phyloP scores from a whole-genome alignment of 1,140 invertebrate species.

The Drosophila nasuta region DNA sequence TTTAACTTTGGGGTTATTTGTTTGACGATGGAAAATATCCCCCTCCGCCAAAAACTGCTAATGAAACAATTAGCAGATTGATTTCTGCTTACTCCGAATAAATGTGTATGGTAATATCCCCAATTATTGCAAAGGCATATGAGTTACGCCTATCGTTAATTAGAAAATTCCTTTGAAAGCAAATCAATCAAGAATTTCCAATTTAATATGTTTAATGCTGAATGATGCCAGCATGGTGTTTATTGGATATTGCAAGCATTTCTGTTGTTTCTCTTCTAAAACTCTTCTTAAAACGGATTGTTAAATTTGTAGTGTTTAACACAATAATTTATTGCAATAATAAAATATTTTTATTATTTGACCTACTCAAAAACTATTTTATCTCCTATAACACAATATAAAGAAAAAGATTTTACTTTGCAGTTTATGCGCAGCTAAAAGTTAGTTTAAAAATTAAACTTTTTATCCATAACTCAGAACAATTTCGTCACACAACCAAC shows the following conservation, averaged over 20 bases:
- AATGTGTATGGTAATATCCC: background rate
- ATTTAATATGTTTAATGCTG: no score
- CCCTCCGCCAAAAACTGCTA: background rate
- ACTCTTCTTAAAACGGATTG: no score
- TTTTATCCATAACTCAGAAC: conserved; percentile 14
- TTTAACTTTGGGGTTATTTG: conserved; percentile 7
- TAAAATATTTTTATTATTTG: no score
- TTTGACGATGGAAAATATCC: background rate
- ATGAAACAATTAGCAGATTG: conserved; percentile 2
- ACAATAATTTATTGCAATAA: no score
- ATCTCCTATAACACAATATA: no score
- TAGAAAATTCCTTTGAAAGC: background rate
- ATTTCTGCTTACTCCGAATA: background rate
- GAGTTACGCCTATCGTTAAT: background rate
- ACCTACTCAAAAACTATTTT: no score
- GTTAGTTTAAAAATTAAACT: conserved; percentile 15
- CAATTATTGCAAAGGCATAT: background rate
- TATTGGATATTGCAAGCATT: no score
- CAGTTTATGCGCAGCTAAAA: background rate
- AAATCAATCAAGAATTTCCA: no score
- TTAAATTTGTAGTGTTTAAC: no score
- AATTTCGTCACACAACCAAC: background rate
- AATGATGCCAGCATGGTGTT: no score
- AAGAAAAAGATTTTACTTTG: background rate
- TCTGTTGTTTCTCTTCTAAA: no score